These are phyloP conservation scores for Melinopterus prodromus DNA, from an alignment of 2,888 invertebrate genomes.

Conservation along the genomic window DNA sequence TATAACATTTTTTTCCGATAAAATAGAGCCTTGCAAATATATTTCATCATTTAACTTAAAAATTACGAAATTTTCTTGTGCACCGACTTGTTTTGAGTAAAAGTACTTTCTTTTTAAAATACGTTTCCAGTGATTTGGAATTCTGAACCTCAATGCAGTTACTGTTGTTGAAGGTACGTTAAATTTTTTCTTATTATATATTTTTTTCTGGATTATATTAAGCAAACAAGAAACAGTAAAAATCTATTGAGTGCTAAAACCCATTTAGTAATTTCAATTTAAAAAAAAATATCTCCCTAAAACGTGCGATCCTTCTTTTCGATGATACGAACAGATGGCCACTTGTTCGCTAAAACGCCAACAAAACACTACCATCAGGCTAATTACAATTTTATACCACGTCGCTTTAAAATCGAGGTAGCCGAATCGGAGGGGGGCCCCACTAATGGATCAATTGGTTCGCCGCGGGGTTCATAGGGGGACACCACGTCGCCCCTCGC, in stretches of 20 bases:
- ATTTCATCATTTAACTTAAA: no score
- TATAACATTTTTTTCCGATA: no score
- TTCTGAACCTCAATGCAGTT: no score
- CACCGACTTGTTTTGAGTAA: no score
- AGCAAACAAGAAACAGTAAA: no score
- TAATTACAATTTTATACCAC: not conserved
- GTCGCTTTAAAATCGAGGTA: constrained; percentile 9
- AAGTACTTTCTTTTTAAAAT: no score
- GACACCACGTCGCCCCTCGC: constrained; percentile 24
- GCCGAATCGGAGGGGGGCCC: constrained; percentile 32
- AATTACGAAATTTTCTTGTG: no score
- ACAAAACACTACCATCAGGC: constrained; percentile 20
- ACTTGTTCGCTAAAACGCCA: constrained; percentile 9
- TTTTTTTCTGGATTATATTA: no score
- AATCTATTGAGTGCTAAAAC: not conserved
- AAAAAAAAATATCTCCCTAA: constrained; percentile 24
- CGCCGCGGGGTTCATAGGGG: constrained; percentile 4
- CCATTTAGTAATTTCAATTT: constrained; percentile 22
- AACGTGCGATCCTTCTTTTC: not conserved
- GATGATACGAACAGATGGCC: not conserved
- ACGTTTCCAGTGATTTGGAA: no score
- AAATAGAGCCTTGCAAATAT: no score
- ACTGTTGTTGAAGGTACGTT: no score
- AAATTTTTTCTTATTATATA: no score
- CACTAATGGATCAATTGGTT: constrained; percentile 31